Percentiles rank a stretch among this genome's conserved stretches.
Evolutionary conservation across 1,140 invertebrate genomes (phyloP).

Genomic region (Platorchestia sp.): DNA sequence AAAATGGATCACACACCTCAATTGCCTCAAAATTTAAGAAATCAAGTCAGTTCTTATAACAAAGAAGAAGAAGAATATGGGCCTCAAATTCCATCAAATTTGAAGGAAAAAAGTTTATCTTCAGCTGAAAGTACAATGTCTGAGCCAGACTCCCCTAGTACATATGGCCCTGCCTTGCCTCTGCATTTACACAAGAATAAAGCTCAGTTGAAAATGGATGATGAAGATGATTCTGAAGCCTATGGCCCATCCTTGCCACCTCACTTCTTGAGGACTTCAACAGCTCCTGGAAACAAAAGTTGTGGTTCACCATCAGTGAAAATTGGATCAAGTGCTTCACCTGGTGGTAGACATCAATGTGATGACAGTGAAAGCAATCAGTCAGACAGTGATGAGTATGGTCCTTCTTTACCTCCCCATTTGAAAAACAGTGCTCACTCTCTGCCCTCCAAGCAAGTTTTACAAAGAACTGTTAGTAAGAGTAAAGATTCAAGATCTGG

Average conservation of each 20-base stretch:
- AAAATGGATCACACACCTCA: neutral
- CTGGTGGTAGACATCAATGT: neutral
- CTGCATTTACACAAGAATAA: neutral
- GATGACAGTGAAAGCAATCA: neutral
- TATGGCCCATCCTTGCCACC: slow-evolving; percentile 28
- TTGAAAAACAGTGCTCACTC: neutral
- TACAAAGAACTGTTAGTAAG: neutral
- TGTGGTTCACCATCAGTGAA: neutral
- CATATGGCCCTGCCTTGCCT: slow-evolving; percentile 17
- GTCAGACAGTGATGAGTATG: slow-evolving; percentile 15
- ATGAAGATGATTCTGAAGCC: neutral
- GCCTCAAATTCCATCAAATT: neutral
- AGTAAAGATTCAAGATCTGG: neutral
- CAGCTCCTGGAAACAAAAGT: neutral
- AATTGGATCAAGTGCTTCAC: neutral
- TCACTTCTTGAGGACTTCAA: neutral
- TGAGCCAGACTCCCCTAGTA: neutral
- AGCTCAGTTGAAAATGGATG: neutral
- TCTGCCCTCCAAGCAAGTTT: neutral
- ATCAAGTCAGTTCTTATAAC: neutral
- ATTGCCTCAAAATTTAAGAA: neutral
- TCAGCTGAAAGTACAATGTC: neutral
- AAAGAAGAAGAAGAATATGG: neutral
- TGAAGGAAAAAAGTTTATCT: neutral
- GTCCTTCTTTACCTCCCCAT: slow-evolving; percentile 35